These are phyloP conservation scores for Micrasema longulum DNA, from an alignment of 1,140 invertebrate genomes.

Conservation along the genomic window DNA sequence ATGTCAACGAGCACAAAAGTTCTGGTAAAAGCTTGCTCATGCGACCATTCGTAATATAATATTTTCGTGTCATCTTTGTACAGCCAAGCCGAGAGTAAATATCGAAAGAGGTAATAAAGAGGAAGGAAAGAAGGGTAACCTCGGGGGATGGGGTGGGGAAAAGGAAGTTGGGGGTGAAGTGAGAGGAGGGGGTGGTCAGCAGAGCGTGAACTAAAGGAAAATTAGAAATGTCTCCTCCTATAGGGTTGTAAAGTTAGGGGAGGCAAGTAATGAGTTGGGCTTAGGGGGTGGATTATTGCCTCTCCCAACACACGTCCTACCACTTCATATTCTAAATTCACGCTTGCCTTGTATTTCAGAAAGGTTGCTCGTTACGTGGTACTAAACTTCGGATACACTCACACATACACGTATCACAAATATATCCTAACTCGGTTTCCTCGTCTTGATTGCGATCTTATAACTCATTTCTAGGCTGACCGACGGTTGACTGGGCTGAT, in stretches of 20 bases:
- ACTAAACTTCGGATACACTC: not conserved
- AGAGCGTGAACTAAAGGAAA: slow-evolving; percentile 54
- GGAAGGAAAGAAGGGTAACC: not conserved
- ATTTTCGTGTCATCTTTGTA: too few relatives aligned
- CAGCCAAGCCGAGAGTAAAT: too few relatives aligned
- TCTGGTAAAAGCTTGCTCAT: too few relatives aligned
- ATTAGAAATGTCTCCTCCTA: slow-evolving; percentile 54
- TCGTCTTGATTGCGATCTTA: slow-evolving; percentile 21
- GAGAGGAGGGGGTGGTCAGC: slow-evolving; percentile 41
- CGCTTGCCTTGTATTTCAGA: slow-evolving; percentile 41
- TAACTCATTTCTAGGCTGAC: not conserved
- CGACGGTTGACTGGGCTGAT: not conserved
- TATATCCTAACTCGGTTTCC: slow-evolving; percentile 27
- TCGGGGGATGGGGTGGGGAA: not conserved
- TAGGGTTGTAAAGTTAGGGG: slow-evolving; percentile 15
- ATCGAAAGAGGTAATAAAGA: too few relatives aligned
- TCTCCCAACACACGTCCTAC: slow-evolving; percentile 42
- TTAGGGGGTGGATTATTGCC: slow-evolving; percentile 45
- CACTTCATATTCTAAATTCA: slow-evolving; percentile 53
- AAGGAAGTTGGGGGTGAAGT: too few relatives aligned
- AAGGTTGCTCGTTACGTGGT: slow-evolving; percentile 20
- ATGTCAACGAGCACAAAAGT: too few relatives aligned
- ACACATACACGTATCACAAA: slow-evolving; percentile 5
- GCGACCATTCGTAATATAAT: too few relatives aligned
- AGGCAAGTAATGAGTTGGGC: slow-evolving; percentile 31